Evolutionary conservation across 92 coral and sea anemone genomes (phyloP).

Genomic region (Parazoanthus atlanticus): DNA sequence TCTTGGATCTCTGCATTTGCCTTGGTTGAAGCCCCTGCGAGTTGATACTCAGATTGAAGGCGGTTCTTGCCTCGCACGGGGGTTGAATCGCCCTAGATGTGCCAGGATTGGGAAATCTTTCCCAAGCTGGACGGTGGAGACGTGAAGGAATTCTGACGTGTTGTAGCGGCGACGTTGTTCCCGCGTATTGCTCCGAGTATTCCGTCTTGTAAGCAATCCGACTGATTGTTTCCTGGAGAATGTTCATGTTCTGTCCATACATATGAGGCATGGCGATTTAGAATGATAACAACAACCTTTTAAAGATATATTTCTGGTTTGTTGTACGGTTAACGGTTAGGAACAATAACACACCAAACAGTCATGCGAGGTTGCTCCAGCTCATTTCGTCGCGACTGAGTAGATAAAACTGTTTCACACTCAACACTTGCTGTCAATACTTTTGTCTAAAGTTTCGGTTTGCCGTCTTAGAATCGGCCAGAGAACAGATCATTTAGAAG

Average conservation of each 20-base stretch:
- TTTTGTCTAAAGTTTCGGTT: background rate
- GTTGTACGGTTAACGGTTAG: background rate
- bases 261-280: conserved; percentile 45
- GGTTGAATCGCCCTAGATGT: conserved; percentile 71
- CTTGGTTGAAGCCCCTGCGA: conserved; percentile 79
- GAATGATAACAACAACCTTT: background rate
- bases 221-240: conserved; percentile 74
- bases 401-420: background rate
- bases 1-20: conserved; percentile 21
- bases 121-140: conserved; percentile 74
- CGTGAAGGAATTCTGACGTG: conserved; percentile 63
- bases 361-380: background rate
- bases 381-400: background rate
- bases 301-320: background rate
- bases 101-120: conserved; percentile 55
- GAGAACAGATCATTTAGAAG: background rate
- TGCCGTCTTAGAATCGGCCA: background rate
- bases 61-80: conserved; percentile 42
- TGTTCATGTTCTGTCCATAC: conserved; percentile 53
- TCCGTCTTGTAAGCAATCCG: conserved; percentile 72
- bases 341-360: background rate
- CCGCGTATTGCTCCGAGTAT: conserved; percentile 69
- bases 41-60: conserved; percentile 47
- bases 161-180: conserved; percentile 64
- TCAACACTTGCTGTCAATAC: background rate